Evolutionary conservation across 2,888 invertebrate species (phyloP).

Genomic region (Hydrotaea cyrtoneurina): DNA sequence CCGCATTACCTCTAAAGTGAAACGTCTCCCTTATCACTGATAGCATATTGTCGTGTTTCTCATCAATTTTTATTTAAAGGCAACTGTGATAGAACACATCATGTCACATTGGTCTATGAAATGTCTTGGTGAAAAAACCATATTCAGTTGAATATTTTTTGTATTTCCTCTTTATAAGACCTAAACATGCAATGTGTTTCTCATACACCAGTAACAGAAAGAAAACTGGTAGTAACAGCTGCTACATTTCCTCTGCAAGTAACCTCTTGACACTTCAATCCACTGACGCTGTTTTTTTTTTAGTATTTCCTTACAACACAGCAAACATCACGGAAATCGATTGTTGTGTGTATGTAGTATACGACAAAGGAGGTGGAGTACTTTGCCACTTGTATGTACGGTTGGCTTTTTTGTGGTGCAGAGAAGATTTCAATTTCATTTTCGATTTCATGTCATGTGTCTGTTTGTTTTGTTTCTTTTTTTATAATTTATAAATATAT

Average conservation of each 20-base stretch:
- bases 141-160: neutral
- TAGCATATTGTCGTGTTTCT: neutral
- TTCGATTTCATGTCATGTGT: conserved; percentile 26
- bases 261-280: conserved; percentile 1
- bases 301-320: neutral
- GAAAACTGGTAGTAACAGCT: neutral
- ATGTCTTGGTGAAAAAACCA: neutral
- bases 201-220: no score
- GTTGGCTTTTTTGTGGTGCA: neutral
- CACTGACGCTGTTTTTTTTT: neutral
- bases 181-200: neutral
- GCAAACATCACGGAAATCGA: neutral
- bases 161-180: neutral
- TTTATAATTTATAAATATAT: conserved; percentile 5
- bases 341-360: no score
- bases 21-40: neutral
- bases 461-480: neutral
- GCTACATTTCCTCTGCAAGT: neutral
- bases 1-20: neutral
- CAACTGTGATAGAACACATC: no score
- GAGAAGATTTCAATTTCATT: conserved; percentile 4
- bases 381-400: neutral
- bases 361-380: neutral
- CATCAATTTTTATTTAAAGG: no score
- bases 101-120: neutral